Evolutionary conservation across 2,797 vertebrate species (phyloP), one percentile per base, ranked within the genome.

Genomic region (Pipistrellus nathusii): DNA sequence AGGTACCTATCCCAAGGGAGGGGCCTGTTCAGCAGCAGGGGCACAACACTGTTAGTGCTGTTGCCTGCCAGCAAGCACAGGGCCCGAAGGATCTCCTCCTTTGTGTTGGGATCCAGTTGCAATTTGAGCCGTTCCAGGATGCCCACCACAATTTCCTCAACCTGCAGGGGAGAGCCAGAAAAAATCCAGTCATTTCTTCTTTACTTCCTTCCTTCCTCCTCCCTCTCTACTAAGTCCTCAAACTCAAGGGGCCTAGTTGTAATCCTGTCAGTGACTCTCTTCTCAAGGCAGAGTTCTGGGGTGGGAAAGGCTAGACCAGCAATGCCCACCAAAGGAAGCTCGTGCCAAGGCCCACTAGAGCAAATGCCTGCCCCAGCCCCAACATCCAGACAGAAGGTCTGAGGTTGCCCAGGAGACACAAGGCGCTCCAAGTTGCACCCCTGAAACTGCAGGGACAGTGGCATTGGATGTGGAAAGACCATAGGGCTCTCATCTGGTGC

Each of bases 1-100:
- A 46, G 38, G 38, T 82, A 95, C 93, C 92, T 80, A 8, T 93
- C 75, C 94, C 91, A 95, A 21, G 96, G 94, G 46, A 96, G 80
- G 30, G 75, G 30, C 48, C 46, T 90, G 68, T 20, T 75, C 30
- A 95, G 93, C 51, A 96, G 80, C 44, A 91, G 18, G 9, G 51
- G 80, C 41, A 95, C 57, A 5, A 96, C 44, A 0, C 13, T 75
- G 17, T 64, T 12, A 62, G 83, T 68, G 41, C 93, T 88, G 94
- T 44, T 94, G 30, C 94, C 86, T 2, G 68, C 95, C 68, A 96
- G 80, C 3, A 62, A 66, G n/a, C 96, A 94, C 89, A 92, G 68
- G 62, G 83, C 92, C 73, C 32, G 21, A n/a, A 96, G 55, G 1
- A 23, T 62, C 87, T 96, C 91, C 35, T 78, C 81, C 69, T 76